These are phyloP conservation scores for Smittia sp. DNA, from an alignment of 2,888 invertebrate species.

Conservation along the genomic window DNA sequence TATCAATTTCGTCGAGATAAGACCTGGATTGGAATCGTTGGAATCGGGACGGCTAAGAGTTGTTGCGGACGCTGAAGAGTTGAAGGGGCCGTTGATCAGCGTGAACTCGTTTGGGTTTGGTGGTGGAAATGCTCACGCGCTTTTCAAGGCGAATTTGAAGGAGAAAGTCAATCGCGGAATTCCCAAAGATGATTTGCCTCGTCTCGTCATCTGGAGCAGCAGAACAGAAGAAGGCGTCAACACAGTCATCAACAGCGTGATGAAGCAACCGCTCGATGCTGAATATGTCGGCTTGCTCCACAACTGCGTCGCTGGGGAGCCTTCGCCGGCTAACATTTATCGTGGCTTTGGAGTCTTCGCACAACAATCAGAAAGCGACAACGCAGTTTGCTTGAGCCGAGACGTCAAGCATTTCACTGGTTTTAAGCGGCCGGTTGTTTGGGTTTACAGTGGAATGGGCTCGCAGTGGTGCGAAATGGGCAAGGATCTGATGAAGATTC, in stretches of 20 bases:
- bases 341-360: slow-evolving; percentile 67
- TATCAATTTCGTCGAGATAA: slow-evolving; percentile 68
- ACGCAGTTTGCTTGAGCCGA: slow-evolving; percentile 50
- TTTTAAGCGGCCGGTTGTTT: slow-evolving; percentile 73
- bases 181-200: slow-evolving; percentile 65
- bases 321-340: slow-evolving; percentile 65
- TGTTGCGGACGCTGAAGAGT: slow-evolving; percentile 67
- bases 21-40: slow-evolving; percentile 61
- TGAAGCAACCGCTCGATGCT: slow-evolving; percentile 60
- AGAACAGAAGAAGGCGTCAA: slow-evolving; percentile 75
- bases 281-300: slow-evolving; percentile 63
- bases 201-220: slow-evolving; percentile 73
- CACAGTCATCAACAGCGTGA: slow-evolving; percentile 62
- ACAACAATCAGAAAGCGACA: slow-evolving; percentile 44
- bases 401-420: slow-evolving; percentile 63
- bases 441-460: slow-evolving; percentile 89
- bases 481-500: slow-evolving; percentile 67
- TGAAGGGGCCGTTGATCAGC: slow-evolving; percentile 73
- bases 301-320: slow-evolving; percentile 57
- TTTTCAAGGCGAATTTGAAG: slow-evolving; percentile 47
- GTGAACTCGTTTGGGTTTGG: slow-evolving; percentile 94
- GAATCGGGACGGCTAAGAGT: slow-evolving; percentile 65
- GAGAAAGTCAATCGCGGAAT: slow-evolving; percentile 57
- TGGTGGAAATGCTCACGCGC: slow-evolving; percentile 69
- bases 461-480: slow-evolving; percentile 88